Evolutionary conservation across 1,140 invertebrate genomes (phyloP), one percentile per base, ranked within the genome.

Genomic region (Drosophila setifemur): DNA sequence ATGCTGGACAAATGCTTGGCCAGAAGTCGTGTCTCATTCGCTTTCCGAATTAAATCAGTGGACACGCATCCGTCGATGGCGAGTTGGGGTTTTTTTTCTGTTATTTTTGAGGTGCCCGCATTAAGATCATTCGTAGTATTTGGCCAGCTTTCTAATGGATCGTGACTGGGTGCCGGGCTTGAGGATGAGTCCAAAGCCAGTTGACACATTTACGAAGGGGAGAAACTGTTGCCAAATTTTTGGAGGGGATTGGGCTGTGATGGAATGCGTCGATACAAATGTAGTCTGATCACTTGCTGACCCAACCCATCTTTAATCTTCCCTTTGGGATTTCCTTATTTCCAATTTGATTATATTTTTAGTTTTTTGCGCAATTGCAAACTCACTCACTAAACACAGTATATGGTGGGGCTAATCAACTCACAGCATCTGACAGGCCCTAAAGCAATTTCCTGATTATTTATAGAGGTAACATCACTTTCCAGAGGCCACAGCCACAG

Each of bases 361-460:
- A n/a, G n/a, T n/a, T n/a, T n/a, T 69, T 64, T 37, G 18, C 48
- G 21, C 39, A 71, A 72, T 78, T 57, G 75, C 49, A 43, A 60
- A 58, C 28, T 70, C 67, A 70, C 45, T 71, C 42, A 64, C 60
- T 76, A 82, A 81, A 72, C 54, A 76, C 43, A 68, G 57, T 47
- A 52, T 73, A 77, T 77, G 68, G 45, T 33, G 43, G 57, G 64
- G 48, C 78, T 85, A 83, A 83, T 83, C 79, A 83, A 77, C 68
- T 64, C 57, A 70, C 39, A 48, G 50, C 55, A 78, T 85, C 74
- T 78, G 74, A 85, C 70, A 69, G 57, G 58, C 55, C 71, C 75
- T 68, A 52, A 72, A 86, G 81, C 79, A 85, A 83, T 85, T 83
- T 85, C 63, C 78, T 83, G 54, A 75, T 63, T 82, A 77, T 72